Evolutionary conservation across 2,888 invertebrate species (phyloP), one percentile per base, ranked within the genome.

Genomic region (Lasius platythorax): DNA sequence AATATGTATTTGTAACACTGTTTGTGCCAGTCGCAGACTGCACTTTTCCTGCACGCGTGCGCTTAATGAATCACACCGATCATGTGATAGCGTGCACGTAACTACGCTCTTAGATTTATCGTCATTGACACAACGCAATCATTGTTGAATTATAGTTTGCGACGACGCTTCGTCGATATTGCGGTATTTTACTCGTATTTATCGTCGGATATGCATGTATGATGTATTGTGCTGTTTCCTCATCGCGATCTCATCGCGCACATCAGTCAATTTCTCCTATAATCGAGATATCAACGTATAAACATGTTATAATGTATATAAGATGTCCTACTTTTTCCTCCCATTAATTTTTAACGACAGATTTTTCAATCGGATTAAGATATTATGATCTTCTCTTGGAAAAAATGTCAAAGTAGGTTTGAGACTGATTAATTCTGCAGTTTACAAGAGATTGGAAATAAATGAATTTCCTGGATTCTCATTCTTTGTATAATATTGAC

Each of bases 31-130:
- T 61, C 23, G 15, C 37, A 37, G 37, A 2, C 37, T 37, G 37
- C 37, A 37, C 30, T 74, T 61, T 58, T 18, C 33, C 33, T 46
- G 15, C 28, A 46, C 63, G 15, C 37, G 56, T 18, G 18, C 6
- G 37, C 12, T 5, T 46, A 75, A 64, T 64, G 46, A 72, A 72
- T 72, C 53, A 64, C 33, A 23, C 46, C 28, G 40, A 30, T 4
- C 30, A 33, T 46, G 64, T 43, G 64, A 33, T 75, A 33, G 64
- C 64, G 75, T 74, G 74, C 30, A 63, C 46, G 74, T 75, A 75
- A 74, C 33, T 64, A 46, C 23, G 43, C 30, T 74, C n/a, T 46
- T 33, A 46, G 33, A 75, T 75, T 30, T 46, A 64, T 64, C 64
- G 9, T 75, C 46, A 75, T 64, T 33, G 75, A 75, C 64, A 64